These are phyloP conservation scores for Anolis apletophallus DNA, from an alignment of 2,797 vertebrate species.

Conservation along the genomic window DNA sequence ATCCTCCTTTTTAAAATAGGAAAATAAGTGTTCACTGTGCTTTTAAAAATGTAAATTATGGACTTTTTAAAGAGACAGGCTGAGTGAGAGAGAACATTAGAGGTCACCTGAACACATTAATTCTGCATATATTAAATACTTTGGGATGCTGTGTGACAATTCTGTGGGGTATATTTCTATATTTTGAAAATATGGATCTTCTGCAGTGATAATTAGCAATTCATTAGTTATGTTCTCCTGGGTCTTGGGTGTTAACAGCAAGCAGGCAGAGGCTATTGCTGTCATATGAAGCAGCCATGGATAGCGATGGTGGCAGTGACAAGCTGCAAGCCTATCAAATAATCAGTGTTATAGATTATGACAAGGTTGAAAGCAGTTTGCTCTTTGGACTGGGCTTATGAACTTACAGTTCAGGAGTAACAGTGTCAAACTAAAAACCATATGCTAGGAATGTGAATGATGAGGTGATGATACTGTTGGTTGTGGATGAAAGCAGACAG, in stretches of 20 bases:
- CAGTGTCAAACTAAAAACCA: constrained; percentile 1
- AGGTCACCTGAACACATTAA: neutral
- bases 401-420: neutral
- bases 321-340: constrained; percentile 2
- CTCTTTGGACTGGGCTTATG: neutral
- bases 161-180: neutral
- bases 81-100: neutral
- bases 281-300: constrained; percentile 1
- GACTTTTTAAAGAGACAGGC: no score
- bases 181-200: constrained; percentile 18
- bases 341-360: constrained; percentile 27
- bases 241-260: neutral
- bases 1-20: neutral
- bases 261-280: constrained; percentile 5
- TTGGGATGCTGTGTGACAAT: neutral
- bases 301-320: constrained; percentile 11
- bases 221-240: neutral
- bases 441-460: constrained; percentile 29
- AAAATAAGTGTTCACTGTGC: neutral
- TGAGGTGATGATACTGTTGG: neutral
- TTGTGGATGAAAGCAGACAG: neutral
- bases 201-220: neutral
- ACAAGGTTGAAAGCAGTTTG: constrained; percentile 35
- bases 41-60: neutral
- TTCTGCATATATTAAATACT: neutral